Percentiles rank a stretch among this genome's conserved stretches.
Evolutionary conservation across 2,888 invertebrate species (phyloP).

Genomic region (Dendrolimus houi): DNA sequence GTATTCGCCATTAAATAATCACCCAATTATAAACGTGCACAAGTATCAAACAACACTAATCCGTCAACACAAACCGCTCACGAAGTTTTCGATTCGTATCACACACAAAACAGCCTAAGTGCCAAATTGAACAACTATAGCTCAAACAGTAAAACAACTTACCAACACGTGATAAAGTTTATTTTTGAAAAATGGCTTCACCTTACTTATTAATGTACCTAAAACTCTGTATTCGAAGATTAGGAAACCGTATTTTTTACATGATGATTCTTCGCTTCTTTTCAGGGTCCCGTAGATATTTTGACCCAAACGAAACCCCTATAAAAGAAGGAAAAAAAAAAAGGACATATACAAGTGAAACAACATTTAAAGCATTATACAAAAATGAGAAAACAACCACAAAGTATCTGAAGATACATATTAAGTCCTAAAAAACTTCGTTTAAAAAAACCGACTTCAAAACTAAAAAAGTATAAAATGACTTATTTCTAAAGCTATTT

Average conservation of each 20-base stretch:
- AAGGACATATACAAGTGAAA: too few species aligned
- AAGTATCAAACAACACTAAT: slow-evolving; percentile 43
- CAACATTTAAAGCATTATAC: too few species aligned
- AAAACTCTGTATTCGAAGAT: slow-evolving; percentile 66
- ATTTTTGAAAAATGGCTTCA: slow-evolving; percentile 20
- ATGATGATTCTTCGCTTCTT: slow-evolving; percentile 7
- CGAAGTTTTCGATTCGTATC: slow-evolving; percentile 48
- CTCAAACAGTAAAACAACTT: slow-evolving; percentile 22
- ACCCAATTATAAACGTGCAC: background rate
- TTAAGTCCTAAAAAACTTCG: too few species aligned
- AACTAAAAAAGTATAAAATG: too few species aligned
- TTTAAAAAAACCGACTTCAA: too few species aligned
- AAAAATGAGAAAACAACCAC: too few species aligned
- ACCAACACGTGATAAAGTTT: slow-evolving; percentile 8
- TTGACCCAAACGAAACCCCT: too few species aligned
- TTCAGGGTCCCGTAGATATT: too few species aligned
- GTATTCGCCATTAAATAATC: too few species aligned
- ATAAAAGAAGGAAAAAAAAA: too few species aligned
- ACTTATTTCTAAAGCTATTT: too few species aligned
- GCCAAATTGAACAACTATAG: slow-evolving; percentile 20
- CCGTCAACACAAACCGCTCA: slow-evolving; percentile 43
- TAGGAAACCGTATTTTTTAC: slow-evolving; percentile 56
- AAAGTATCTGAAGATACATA: too few species aligned
- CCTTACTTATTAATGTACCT: slow-evolving; percentile 61
- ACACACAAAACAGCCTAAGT: slow-evolving; percentile 41